Evolutionary conservation across 2,888 invertebrate species (phyloP), one percentile per base, ranked within the genome.

Genomic region (Caradrina kadenii): DNA sequence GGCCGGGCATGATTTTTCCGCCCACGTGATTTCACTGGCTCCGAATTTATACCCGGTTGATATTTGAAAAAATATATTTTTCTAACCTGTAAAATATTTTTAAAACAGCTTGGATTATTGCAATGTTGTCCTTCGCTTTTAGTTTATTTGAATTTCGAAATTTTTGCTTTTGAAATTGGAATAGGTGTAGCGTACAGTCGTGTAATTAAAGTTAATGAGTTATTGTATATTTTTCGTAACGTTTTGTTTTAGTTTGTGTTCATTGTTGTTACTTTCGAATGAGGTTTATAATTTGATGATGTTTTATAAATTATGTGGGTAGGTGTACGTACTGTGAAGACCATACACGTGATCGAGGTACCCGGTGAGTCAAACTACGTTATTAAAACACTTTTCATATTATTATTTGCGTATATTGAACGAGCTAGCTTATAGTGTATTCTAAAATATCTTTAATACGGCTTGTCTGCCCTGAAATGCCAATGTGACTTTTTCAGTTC

Each of bases 1-100:
- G 78, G 68, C 69, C 79, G 82, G 70, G 81, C 82, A 82, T 84
- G 87, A 85, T 85, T 85, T 87, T 84, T 82, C 82, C 87, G 85
- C 82, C 59, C 66, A 60, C 67, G 77, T 84, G 84, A 75, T 62
- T 71, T 69, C 66, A 64, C 71, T 54, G 73, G 80, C 74, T 73
- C 64, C 79, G 65, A 68, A 79, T 79, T 81, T 75, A 78, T 77
- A 76, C 73, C 76, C 78, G 31, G 76, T 75, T 79, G 79, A 78
- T 81, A 79, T 86, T 81, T 76, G 80, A 79, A 85, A 85, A 76
- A 80, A 73, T 73, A 77, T 76, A 79, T 83, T 78, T 82, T 81
- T 81, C 81, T 81, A 83, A 81, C 79, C 67, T 79, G 74, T 52
- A 84, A 82, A 84, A 84, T 82, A 77, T 84, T 86, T 84, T 71